Percentiles rank a stretch among this genome's conserved stretches.
Evolutionary conservation across 92 coral and sea anemone species (phyloP).

Genomic region (Actinostola sp.): DNA sequence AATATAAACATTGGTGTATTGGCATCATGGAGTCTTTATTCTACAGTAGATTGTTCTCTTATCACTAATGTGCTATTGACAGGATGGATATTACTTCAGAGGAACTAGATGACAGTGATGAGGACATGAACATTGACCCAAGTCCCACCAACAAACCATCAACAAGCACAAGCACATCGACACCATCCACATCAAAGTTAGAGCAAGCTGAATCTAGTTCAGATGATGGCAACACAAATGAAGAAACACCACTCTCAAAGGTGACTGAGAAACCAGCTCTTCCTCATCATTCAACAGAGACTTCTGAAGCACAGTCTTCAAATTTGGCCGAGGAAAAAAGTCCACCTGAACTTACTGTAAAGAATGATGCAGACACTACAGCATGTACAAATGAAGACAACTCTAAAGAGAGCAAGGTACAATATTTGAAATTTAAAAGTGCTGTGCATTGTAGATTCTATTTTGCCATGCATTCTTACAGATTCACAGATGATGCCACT

Average conservation of each 20-base stretch:
- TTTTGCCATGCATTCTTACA: too few relatives aligned
- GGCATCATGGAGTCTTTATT: not conserved
- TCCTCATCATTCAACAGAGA: constrained; percentile 2
- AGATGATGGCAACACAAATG: not conserved
- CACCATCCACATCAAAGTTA: constrained; percentile 5
- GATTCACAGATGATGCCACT: too few relatives aligned
- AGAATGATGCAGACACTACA: too few relatives aligned
- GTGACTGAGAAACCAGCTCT: too few relatives aligned
- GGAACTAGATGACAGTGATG: constrained; percentile 32
- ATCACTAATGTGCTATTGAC: not conserved
- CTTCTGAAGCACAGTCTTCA: not conserved
- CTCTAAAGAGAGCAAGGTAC: too few relatives aligned
- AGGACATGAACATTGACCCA: constrained; percentile 26
- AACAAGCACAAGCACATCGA: constrained; percentile 11
- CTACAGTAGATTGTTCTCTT: not conserved
- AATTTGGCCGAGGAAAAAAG: too few relatives aligned
- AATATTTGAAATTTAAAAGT: too few relatives aligned
- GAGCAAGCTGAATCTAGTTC: constrained; percentile 6
- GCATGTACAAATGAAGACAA: too few relatives aligned
- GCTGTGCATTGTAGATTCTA: too few relatives aligned
- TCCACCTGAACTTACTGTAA: too few relatives aligned
- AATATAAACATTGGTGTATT: too few relatives aligned
- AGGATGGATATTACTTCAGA: constrained; percentile 63
- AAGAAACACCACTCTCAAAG: not conserved
- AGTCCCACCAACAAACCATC: not conserved